Base-by-base conservation (phyloP, 2,113 vertebrate species). In the Crotalus horridus region DNA sequence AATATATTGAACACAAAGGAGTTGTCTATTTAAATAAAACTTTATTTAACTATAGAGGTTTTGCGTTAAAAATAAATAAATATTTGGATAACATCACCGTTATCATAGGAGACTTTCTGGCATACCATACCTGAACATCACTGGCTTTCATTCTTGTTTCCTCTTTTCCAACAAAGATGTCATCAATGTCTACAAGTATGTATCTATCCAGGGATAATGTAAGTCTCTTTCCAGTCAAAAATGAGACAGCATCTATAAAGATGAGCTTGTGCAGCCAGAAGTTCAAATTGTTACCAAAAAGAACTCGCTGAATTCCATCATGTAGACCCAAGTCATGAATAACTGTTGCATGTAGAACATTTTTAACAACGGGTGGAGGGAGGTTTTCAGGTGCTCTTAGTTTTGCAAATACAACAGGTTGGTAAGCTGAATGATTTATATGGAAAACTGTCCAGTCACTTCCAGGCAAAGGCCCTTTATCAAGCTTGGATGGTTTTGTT, bases 151-250 rank as follows among this genome's bases (percentile, higher is more conserved):
- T 98, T 51, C 98, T 97, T 0, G 98, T 98, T 89, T 98, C 97
- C 46, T 98, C 98, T 94, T 98, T 98, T 81, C 98, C 98, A 93
- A 98, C 98, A 95, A 98, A 98, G 96, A 98, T 98, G 94, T 98
- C 98, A 95, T 98, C 98, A 92, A 98, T 98, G 94, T 98, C 98
- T 97, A 98, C 98, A 54, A 98, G 98, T 93, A 98, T 94, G 92
- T 98, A 98, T 95, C 98, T 98, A 94, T 98, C 97, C 97, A 98
- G 95, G 92, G 98, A 97, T 26, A 98, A 90, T 1, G 91, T 94
- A 89, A 98, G 97, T 92, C 96, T 97, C 96, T 96, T 97, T 92
- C 97, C 97, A 39, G 98, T 97, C 46, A 98, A 95, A 95, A 98
- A 98, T 95, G 97, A 97, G 93, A 98, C 94, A 81, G 97, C 98